Evolutionary conservation across 2,888 invertebrate species (phyloP), one percentile per base, ranked within the genome.

Genomic region (Calameuta pallipes): DNA sequence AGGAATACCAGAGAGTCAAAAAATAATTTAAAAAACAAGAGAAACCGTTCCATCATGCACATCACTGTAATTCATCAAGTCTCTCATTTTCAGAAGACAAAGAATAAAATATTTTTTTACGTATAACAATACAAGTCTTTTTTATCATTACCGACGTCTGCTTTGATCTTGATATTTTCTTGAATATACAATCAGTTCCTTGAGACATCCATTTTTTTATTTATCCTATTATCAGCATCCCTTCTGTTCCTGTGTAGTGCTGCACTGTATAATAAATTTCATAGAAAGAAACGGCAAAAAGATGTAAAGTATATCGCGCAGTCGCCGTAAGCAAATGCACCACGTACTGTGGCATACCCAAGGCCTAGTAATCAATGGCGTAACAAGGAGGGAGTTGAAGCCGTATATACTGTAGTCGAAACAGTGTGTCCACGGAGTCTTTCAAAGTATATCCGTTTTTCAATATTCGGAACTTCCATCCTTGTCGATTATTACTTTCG

Each of bases 11-110:
- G 56, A 56, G 56, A 56, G 23, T 56, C 4, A 56, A 41, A 37
- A 9, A 56, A 56, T 23, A 56, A 56, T 23, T 15, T 4, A 56
- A 56, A 56, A 56, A 56, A 56, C 56, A 23, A 56, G 56, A 56
- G 9, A 56, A 56, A 56, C 23, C 56, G 23, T 23, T 23, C 56
- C 56, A 56, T 23, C 56, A 56, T 56, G 56, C 56, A 23, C 74
- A 36, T 74, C 30, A 36, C n/a, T 78, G 78, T 76, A 75, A 83
- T 85, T 86, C 87, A 88, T 84, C 82, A 80, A 87, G 82, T 85
- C 83, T 88, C 87, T 86, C 76, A 33, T 87, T 89, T 89, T 89
- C 89, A 89, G 89, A 89, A 83, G 82, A 77, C 33, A 81, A 77
- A 80, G 74, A 76, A 80, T 85, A 88, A 87, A 87, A 87, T 80